These are phyloP conservation scores for Trachythela sp. DNA, from an alignment of 64 coral and sea anemone genomes.

Conservation along the genomic window DNA sequence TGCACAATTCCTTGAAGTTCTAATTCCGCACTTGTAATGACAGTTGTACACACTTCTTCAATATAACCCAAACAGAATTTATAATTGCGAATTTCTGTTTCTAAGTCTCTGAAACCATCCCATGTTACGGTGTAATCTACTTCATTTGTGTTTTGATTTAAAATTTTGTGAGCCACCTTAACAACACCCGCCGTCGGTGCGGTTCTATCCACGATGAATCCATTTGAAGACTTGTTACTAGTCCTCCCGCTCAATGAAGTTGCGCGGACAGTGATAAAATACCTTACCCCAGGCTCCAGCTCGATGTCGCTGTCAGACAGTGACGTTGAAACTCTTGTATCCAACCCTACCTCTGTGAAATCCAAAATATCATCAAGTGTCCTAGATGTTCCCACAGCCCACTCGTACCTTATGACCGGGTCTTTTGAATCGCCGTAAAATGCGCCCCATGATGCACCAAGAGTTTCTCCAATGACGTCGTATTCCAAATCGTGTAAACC, in stretches of 20 bases:
- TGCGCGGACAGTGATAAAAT: constrained; percentile 56
- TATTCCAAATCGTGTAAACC: constrained; percentile 41
- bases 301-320: constrained; percentile 42
- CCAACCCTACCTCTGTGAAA: constrained; percentile 53
- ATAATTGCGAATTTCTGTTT: constrained; percentile 18
- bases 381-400: constrained; percentile 53
- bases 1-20: background rate
- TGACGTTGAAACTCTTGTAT: background rate
- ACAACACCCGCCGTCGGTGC: constrained; percentile 18
- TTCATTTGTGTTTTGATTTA: background rate
- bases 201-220: constrained; percentile 63
- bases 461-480: constrained; percentile 24
- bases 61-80: constrained; percentile 29
- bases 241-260: constrained; percentile 39
- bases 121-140: background rate
- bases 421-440: constrained; percentile 51
- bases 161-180: background rate
- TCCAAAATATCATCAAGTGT: constrained; percentile 36
- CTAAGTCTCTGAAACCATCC: constrained; percentile 17
- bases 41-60: background rate
- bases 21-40: too few species aligned
- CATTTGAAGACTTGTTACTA: constrained; percentile 41
- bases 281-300: constrained; percentile 43
- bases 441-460: constrained; percentile 50
- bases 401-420: constrained; percentile 59